Evolutionary conservation across 1,140 invertebrate species (phyloP).

Genomic region (Drosophila kikkawai): DNA sequence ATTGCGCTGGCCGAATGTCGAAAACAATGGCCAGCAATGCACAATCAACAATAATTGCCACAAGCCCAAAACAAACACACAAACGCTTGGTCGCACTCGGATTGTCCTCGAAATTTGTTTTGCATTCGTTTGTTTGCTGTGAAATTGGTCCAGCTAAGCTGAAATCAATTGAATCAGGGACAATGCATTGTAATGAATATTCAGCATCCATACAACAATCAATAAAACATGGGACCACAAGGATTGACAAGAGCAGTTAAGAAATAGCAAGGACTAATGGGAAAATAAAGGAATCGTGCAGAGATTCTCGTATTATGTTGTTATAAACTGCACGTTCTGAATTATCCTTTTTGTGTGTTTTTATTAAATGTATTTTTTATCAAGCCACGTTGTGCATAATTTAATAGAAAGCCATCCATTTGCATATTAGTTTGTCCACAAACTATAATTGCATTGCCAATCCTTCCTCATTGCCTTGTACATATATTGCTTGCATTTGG

Average conservation of each 20-base stretch:
- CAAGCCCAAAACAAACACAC: constrained; percentile 37
- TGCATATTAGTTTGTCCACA: constrained; percentile 6
- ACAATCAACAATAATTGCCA: constrained; percentile 69
- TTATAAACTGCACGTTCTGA: background rate
- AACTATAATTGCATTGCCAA: background rate
- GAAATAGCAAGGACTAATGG: constrained; percentile 18
- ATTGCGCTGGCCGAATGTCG: constrained; percentile 18
- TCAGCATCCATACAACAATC: constrained; percentile 27
- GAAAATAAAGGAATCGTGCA: constrained; percentile 18
- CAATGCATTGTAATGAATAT: constrained; percentile 53
- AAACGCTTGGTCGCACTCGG: constrained; percentile 10
- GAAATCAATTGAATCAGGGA: constrained; percentile 58
- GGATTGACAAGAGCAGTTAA: constrained; percentile 26
- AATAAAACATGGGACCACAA: constrained; percentile 36
- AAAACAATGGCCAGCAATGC: constrained; percentile 52
- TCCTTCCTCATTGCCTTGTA: background rate
- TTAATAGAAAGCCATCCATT: background rate
- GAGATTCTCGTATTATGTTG: background rate
- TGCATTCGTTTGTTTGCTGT: constrained; percentile 38
- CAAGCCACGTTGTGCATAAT: background rate
- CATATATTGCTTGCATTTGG: background rate
- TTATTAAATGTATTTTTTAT: background rate
- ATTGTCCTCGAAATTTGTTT: constrained; percentile 26
- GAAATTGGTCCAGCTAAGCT: constrained; percentile 41
- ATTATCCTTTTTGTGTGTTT: background rate